Evolutionary conservation across 1,140 invertebrate genomes (phyloP), one percentile per base, ranked within the genome.

Genomic region (Sminthurinus signatus): DNA sequence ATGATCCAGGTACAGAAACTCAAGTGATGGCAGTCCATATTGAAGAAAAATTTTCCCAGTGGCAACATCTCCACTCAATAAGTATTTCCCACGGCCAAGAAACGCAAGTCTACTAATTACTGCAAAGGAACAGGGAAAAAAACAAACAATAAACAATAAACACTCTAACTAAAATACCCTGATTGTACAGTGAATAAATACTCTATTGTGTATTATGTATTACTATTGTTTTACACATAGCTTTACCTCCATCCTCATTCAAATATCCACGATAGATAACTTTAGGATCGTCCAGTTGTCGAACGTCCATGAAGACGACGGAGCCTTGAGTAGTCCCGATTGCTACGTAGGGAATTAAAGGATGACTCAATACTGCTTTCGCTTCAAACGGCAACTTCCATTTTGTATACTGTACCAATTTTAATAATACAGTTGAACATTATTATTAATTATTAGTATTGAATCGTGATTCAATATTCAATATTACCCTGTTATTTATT

Each of bases 1-100:
- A 42, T 32, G 39, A 25, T 69, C 70, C 19, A 68, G 50, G 58
- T 64, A 69, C n/a, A 64, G 12, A 58, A 65, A 69, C 5, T 65
- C 19, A 42, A 63, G 52, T 4, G 63, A 44, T 23, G 67, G 63
- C 42, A 57, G 44, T 21, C 59, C 67, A 52, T 65, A 65, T 25
- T 42, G 52, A 14, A 69, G 52, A 36, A 62, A 69, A 19, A 69
- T 31, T 14, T 58, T 44, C 15, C 46, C 32, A 25, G 39, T 39
- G 2, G 12, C 17, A 1, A 28, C 27, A 27, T 69, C 67, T 29
- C 42, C 67, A 36, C 48, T 25, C 1, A 65, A 14, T 2, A 69
- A 15, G 36, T 52, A 62, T 25, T 60, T 42, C 14, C 67, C 67
- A 19, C 59, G 42, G n/a, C 44, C 51, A 1, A 51, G 32, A 14